Conservation (phyloP, 64 coral and sea anemone species). For the Montipora foliosa region DNA sequence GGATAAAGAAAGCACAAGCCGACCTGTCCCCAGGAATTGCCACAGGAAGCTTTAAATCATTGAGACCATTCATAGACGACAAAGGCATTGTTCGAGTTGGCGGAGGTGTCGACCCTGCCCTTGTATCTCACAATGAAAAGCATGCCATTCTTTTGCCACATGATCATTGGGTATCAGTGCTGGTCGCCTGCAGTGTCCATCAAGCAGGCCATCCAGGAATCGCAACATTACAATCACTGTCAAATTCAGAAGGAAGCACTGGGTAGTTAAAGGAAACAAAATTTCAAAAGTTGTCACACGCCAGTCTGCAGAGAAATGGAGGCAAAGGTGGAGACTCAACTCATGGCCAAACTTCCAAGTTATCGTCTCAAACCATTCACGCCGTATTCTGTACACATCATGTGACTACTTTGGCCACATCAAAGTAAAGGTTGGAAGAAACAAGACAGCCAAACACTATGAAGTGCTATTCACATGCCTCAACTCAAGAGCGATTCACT, state of each 20-base stretch:
- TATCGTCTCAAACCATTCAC: constrained; percentile 20
- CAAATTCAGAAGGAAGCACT: constrained; percentile 57
- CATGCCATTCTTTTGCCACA: constrained; percentile 25
- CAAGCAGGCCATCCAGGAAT: constrained; percentile 48
- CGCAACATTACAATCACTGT: constrained; percentile 29
- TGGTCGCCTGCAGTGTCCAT: constrained; percentile 43
- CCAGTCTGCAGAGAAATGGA: constrained; percentile 37
- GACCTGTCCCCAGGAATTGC: constrained; percentile 31
- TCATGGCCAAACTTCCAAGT: constrained; percentile 55
- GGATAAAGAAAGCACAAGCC: constrained; percentile 63
- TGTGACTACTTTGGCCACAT: constrained; percentile 60
- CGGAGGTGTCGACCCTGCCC: constrained; percentile 32
- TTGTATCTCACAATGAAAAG: constrained; percentile 40
- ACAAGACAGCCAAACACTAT: constrained; percentile 56
- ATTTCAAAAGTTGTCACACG: constrained; percentile 39
- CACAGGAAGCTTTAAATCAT: constrained; percentile 55
- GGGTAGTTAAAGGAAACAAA: constrained; percentile 48
- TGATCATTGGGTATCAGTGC: constrained; percentile 49
- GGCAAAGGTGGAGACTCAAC: constrained; percentile 24
- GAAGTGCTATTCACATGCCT: constrained; percentile 69
- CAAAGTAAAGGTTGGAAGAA: constrained; percentile 41
- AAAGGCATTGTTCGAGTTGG: constrained; percentile 69
- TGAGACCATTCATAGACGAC: constrained; percentile 67
- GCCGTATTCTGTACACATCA: constrained; percentile 43
- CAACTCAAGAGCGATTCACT: constrained; percentile 63